Base-by-base conservation (phyloP, 2,113 vertebrate species). In the Nansenia antarctica region DNA sequence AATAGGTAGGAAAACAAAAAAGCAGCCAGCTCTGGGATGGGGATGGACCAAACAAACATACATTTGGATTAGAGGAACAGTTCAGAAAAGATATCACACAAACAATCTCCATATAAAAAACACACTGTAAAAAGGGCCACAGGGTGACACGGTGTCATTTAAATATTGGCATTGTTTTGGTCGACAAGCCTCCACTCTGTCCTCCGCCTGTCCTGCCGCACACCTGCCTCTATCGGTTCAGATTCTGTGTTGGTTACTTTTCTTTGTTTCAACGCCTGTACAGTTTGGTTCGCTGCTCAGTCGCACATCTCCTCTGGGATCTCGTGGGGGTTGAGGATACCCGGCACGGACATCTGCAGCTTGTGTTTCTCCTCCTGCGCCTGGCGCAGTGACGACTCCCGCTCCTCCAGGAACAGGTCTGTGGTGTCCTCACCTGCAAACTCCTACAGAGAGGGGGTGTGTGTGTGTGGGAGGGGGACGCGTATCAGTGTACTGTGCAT, bases 261-360 rank as follows among this genome's bases (percentile, higher is more conserved):
- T 18, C 35, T 68, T 60, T 68, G 63, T 77, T 47, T 70, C 67
- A 57, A 55, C 71, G 72, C 61, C 76, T 80, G 68, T 84, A 82
- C 83, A 82, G 81, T 82, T 67, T 54, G 72, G 63, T 61, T 5
- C 69, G 0, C 0, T 73, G 86, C 84, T 94, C 95, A 99, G 93
- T 99, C 97, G 71, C 96, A 99, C 97, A 99, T 99, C 92, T 99
- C 98, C 94, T 99, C 98, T 0, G 97, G 98, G 92, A 99, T 99
- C 90, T 99, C 97, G 72, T 99, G 96, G 86, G 97, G 97, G 92
- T 99, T 99, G 76, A 99, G 94, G 90, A 99, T 99, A 86, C 98
- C 98, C 49, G 98, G 98, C 70, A 99, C 98, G 29, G 97, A 99
- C 96, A 99, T 96, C 89, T 99, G 97, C 89, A 98, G 94, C 93